Evolutionary conservation across 2,888 invertebrate genomes (phyloP).

Genomic region (Ephialtes manifestator): DNA sequence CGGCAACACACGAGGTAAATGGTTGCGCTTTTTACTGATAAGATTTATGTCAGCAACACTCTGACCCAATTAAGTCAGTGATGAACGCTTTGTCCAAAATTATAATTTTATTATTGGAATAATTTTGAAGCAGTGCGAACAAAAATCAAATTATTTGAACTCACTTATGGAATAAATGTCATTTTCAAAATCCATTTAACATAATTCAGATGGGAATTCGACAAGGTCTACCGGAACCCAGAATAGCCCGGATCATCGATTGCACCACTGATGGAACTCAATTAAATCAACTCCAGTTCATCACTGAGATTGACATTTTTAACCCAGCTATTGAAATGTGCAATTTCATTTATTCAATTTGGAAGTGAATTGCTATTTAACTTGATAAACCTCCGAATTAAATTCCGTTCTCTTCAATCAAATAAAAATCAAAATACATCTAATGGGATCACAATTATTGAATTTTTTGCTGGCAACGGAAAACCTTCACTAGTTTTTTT

Average conservation of each 20-base stretch:
- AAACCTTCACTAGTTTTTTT: too few species aligned
- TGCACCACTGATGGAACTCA: background rate
- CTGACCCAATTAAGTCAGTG: too few species aligned
- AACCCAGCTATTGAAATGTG: background rate
- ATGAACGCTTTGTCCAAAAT: too few species aligned
- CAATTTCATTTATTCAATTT: background rate
- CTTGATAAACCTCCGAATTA: background rate
- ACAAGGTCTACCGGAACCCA: background rate
- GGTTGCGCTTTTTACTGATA: background rate
- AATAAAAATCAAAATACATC: too few species aligned
- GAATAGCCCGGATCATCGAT: background rate
- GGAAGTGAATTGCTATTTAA: conserved; percentile 1
- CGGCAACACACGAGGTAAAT: background rate
- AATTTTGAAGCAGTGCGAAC: too few species aligned
- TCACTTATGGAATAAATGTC: too few species aligned
- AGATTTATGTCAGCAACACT: background rate
- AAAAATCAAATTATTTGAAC: too few species aligned
- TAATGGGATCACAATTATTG: too few species aligned
- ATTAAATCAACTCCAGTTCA: background rate
- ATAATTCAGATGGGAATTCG: background rate
- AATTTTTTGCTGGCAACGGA: too few species aligned
- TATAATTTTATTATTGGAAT: too few species aligned
- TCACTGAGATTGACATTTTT: background rate
- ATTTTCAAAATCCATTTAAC: background rate
- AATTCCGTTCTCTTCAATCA: background rate